Percentiles rank a stretch among this genome's conserved stretches.
Evolutionary conservation across 2,888 invertebrate genomes (phyloP).

Genomic region (Meiosimyza decipiens): DNA sequence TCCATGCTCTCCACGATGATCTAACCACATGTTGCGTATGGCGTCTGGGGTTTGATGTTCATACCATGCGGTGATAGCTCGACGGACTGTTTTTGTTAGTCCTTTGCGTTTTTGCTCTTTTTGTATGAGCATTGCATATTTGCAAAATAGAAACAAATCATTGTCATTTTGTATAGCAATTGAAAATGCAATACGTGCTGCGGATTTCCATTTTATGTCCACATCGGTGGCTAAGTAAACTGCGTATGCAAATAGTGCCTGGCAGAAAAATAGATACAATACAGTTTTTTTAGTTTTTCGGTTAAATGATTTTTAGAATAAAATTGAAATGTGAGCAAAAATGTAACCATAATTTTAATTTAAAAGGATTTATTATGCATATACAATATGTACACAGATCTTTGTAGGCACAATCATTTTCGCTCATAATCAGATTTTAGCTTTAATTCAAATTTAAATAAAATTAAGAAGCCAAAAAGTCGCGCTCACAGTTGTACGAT

Average conservation of each 20-base stretch:
- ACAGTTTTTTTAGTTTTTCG: not conserved
- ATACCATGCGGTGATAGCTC: constrained; percentile 61
- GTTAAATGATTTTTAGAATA: constrained; percentile 2
- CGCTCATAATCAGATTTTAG: too few species aligned
- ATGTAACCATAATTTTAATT: too few species aligned
- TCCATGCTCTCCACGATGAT: constrained; percentile 49
- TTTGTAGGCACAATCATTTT: too few species aligned
- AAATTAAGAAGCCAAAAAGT: too few species aligned
- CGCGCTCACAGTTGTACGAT: too few species aligned
- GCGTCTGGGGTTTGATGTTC: constrained; percentile 46
- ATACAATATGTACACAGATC: too few species aligned
- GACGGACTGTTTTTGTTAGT: constrained; percentile 57
- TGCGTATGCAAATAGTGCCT: constrained; percentile 58
- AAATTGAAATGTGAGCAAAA: not conserved
- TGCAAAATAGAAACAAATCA: constrained; percentile 58
- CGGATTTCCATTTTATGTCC: constrained; percentile 48
- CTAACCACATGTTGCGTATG: constrained; percentile 55
- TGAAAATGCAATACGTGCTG: constrained; percentile 50
- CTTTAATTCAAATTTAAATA: too few species aligned
- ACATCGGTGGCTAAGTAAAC: constrained; percentile 50
- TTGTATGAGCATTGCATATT: constrained; percentile 53
- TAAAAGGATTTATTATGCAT: not conserved
- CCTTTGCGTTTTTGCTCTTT: constrained; percentile 48
- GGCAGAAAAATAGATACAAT: not conserved
- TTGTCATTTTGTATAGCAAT: constrained; percentile 49